A percentile compares a stretch with the other conserved stretches of the same genome.
Evolutionary conservation across 2,888 invertebrate genomes (phyloP).

Genomic region (Diaprepes abbreviatus): DNA sequence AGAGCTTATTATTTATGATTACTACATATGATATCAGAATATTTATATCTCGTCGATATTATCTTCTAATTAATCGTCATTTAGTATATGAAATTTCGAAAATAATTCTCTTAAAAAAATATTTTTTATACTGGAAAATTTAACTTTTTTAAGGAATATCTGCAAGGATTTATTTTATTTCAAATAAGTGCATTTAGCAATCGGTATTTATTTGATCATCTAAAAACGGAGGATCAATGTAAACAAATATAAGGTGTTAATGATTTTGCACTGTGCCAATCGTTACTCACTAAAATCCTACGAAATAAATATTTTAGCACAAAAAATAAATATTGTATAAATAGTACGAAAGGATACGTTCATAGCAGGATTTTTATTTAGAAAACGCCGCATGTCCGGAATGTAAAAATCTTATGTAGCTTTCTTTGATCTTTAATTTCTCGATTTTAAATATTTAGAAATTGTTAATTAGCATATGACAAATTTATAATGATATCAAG

Average conservation of each 20-base stretch:
- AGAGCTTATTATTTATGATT: no score
- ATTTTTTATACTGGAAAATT: no score
- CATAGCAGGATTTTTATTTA: neutral
- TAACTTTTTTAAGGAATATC: no score
- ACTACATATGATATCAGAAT: no score
- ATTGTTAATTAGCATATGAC: neutral
- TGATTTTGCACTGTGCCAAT: neutral
- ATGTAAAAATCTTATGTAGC: neutral
- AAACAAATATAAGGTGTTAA: conserved; percentile 9
- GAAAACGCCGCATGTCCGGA: neutral
- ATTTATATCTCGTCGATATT: no score
- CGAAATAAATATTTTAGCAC: conserved; percentile 17
- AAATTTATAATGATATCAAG: neutral
- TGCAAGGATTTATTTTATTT: no score
- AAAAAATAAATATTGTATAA: conserved; percentile 18
- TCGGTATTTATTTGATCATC: neutral
- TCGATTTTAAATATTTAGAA: conserved; percentile 1
- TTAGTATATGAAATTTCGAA: no score
- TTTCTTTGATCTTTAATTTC: conserved; percentile 6
- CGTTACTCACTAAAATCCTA: neutral
- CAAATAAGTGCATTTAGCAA: no score
- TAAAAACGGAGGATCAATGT: neutral
- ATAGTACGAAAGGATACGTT: conserved; percentile 7
- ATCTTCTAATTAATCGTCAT: no score
- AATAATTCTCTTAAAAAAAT: no score